Evolutionary conservation across 2,797 vertebrate species (phyloP).

Genomic region (Rhinatrema bivittatum): DNA sequence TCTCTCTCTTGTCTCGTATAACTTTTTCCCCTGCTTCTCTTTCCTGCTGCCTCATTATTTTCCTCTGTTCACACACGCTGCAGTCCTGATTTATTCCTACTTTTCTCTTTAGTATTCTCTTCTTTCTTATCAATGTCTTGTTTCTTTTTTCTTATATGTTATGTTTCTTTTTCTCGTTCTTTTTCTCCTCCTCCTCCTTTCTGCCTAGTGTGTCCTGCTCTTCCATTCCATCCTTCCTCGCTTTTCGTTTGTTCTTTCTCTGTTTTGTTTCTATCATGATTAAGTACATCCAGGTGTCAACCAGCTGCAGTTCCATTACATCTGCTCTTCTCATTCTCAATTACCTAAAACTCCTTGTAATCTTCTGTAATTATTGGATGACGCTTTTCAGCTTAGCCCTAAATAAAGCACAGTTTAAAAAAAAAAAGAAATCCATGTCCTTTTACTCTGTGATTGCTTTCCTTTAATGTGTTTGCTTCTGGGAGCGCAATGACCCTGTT

Average conservation of each 20-base stretch:
- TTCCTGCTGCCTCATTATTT: no score
- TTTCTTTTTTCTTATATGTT: conserved; percentile 9
- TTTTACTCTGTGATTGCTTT: conserved; percentile 34
- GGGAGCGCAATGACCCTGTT: conserved; percentile 38
- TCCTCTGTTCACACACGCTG: no score
- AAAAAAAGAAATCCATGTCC: conserved; percentile 44
- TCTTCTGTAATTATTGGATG: conserved; percentile 99
- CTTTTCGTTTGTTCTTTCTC: neutral
- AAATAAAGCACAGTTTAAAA: conserved; percentile 99
- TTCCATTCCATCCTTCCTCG: neutral
- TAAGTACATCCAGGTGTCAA: conserved; percentile 62
- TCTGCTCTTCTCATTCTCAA: conserved; percentile 87
- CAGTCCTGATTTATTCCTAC: no score
- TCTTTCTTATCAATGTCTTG: conserved; percentile 4
- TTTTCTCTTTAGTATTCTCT: neutral
- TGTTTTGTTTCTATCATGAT: conserved; percentile 43
- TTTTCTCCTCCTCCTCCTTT: conserved; percentile 28
- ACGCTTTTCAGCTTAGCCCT: conserved; percentile 99
- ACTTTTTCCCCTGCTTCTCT: no score
- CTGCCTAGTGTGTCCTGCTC: conserved; percentile 11
- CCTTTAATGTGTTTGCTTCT: conserved; percentile 38
- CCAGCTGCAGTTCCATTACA: conserved; percentile 67
- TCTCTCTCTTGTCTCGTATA: no score
- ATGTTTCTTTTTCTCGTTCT: conserved; percentile 30
- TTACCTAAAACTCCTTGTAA: conserved; percentile 95